Evolutionary conservation across 2,888 invertebrate genomes (phyloP), one percentile per base, ranked within the genome.

Genomic region (Eurytoma californica): DNA sequence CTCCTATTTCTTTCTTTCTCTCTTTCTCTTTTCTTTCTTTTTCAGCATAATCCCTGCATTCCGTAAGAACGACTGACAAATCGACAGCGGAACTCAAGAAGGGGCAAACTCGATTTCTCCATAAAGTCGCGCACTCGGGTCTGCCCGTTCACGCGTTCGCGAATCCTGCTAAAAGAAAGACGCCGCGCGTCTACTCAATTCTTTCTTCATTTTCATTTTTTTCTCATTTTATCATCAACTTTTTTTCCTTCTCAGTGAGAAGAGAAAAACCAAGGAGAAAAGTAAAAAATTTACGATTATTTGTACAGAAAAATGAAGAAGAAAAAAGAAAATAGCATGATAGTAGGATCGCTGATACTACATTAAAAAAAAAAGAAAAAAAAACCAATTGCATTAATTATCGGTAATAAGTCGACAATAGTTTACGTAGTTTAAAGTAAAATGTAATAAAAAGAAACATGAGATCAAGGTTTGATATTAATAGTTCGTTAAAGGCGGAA

Each of bases 391-490:
- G 69, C 75, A 49, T 76, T 76, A 84, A 84, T 79, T 81, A 82
- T 84, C 82, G 83, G 83, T 80, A 78, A 65, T 82, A 81, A 81
- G 82, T 83, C 80, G 82, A 83, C 80, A 82, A 80, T 82, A 68
- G 81, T 84, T 84, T 83, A 84, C 39, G 39, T 83, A 82, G 83
- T 84, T 84, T 63, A 84, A 82, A 82, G 79, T 84, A 86, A 79
- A 9, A 60, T 72, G 72, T 81, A 81, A 79, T 77, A 76, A 85
- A 88, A 88, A 87, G 86, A 84, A 87, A 86, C 84, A 88, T 88
- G 89, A 89, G 89, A 89, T 89, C 89, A 89, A 89, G 85, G 86
- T 87, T 88, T 87, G 86, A 87, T 86, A 87, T 85, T 84, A 82
- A 86, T 85, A 86, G 83, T 84, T 84, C 81, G 82, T 39, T 83